Evolutionary conservation across 1,140 invertebrate species (phyloP).

Genomic region (Limonius californicus): DNA sequence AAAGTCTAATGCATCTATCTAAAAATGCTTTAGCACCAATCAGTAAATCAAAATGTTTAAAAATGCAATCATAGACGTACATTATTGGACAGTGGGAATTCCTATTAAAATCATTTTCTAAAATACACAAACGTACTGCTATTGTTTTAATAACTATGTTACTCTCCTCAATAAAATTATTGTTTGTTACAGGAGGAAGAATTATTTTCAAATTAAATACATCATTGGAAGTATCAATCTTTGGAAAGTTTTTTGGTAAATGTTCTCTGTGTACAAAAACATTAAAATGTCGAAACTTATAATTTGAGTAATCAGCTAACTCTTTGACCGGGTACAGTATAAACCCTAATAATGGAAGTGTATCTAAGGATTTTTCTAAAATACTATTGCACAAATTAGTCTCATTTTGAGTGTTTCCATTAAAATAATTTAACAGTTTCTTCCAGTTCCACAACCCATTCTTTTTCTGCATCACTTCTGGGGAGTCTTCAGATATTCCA

Average conservation of each 20-base stretch:
- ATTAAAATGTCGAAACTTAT: slow-evolving; percentile 25
- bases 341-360: too few relatives aligned
- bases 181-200: neutral
- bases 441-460: too few relatives aligned
- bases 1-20: slow-evolving; percentile 30
- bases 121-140: neutral
- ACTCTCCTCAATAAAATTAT: neutral
- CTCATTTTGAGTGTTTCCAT: too few relatives aligned
- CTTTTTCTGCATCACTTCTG: too few relatives aligned
- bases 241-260: neutral
- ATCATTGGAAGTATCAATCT: neutral
- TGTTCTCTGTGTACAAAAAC: slow-evolving; percentile 28
- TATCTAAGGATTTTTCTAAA: too few relatives aligned
- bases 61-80: slow-evolving; percentile 17
- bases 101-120: neutral
- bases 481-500: too few relatives aligned
- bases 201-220: slow-evolving; percentile 7
- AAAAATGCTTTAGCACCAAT: slow-evolving; percentile 47
- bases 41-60: slow-evolving; percentile 39
- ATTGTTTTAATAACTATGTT: neutral
- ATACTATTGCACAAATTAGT: too few relatives aligned
- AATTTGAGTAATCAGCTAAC: too few relatives aligned
- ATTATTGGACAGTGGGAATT: neutral
- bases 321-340: too few relatives aligned
- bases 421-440: too few relatives aligned